These are phyloP conservation scores for Drosophila truncata DNA, from an alignment of 1,140 invertebrate genomes.

Conservation along the genomic window DNA sequence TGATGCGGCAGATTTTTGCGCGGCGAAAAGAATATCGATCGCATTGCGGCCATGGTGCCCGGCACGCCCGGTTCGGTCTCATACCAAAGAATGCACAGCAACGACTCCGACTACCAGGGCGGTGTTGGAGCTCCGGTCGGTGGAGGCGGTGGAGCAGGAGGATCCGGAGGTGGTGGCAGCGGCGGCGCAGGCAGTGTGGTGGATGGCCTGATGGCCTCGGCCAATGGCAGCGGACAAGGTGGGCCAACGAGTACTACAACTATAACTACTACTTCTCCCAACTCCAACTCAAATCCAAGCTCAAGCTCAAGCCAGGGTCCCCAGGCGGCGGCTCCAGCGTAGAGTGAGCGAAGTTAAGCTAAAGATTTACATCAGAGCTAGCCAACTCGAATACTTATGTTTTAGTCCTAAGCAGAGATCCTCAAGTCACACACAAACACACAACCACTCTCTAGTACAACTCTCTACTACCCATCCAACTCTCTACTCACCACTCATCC, in stretches of 20 bases:
- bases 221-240: constrained; percentile 84
- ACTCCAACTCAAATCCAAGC: constrained; percentile 49
- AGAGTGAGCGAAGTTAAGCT: constrained; percentile 40
- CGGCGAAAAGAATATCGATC: constrained; percentile 89
- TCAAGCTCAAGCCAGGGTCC: constrained; percentile 39
- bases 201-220: constrained; percentile 65
- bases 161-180: constrained; percentile 51
- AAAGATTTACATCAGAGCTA: constrained; percentile 40
- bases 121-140: constrained; percentile 55
- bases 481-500: constrained; percentile 21
- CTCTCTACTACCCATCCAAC: constrained; percentile 15
- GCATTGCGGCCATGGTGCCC: constrained; percentile 84
- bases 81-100: constrained; percentile 94
- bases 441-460: constrained; percentile 40
- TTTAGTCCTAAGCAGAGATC: constrained; percentile 50
- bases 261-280: constrained; percentile 56
- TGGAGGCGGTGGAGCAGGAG: constrained; percentile 47
- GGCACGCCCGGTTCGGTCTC: constrained; percentile 89
- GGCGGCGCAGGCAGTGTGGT: constrained; percentile 62
- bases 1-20: constrained; percentile 90
- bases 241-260: constrained; percentile 78
- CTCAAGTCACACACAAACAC: constrained; percentile 34
- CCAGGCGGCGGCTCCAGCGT: constrained; percentile 40
- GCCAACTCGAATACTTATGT: constrained; percentile 51
- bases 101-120: constrained; percentile 88